Percentiles rank a stretch among this genome's conserved stretches.
phyloP scores from a whole-genome alignment of 2,888 invertebrate species.

The Acanthosepion pharaonis region DNA sequence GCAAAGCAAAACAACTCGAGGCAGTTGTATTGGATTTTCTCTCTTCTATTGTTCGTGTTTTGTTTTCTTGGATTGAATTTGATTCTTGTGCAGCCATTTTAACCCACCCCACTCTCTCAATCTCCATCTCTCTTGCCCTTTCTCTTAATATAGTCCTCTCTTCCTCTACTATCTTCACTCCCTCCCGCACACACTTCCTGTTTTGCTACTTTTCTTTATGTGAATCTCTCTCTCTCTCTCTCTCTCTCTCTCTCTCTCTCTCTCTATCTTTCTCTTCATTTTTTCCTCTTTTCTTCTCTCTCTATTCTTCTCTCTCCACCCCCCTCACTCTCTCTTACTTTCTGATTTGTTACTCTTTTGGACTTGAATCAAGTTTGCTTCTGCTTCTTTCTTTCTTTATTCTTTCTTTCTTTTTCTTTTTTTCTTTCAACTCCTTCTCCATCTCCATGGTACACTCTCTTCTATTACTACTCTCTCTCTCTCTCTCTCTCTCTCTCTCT shows the following conservation, averaged over 20 bases:
- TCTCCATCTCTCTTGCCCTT: neutral
- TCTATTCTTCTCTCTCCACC: too few relatives aligned
- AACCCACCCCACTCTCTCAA: too few relatives aligned
- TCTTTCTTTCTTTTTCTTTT: neutral
- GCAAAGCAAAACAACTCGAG: neutral
- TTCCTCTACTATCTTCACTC: neutral
- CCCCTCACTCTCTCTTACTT: neutral
- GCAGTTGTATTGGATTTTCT: neutral
- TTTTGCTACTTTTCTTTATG: neutral
- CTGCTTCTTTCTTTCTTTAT: neutral
- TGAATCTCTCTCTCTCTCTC: neutral
- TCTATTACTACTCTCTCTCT: too few relatives aligned
- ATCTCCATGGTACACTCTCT: too few relatives aligned
- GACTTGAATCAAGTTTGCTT: neutral
- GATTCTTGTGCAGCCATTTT: too few relatives aligned
- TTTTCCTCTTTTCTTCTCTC: neutral
- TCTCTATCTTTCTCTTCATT: neutral
- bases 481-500: too few relatives aligned
- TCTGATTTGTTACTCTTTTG: too few relatives aligned
- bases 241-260: neutral
- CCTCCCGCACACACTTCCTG: neutral
- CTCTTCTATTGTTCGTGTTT: neutral
- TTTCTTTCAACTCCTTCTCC: too few relatives aligned
- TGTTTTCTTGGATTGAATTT: neutral
- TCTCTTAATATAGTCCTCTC: neutral